Evolutionary conservation across 2,888 invertebrate genomes (phyloP).

Genomic region (Thumatha senex): DNA sequence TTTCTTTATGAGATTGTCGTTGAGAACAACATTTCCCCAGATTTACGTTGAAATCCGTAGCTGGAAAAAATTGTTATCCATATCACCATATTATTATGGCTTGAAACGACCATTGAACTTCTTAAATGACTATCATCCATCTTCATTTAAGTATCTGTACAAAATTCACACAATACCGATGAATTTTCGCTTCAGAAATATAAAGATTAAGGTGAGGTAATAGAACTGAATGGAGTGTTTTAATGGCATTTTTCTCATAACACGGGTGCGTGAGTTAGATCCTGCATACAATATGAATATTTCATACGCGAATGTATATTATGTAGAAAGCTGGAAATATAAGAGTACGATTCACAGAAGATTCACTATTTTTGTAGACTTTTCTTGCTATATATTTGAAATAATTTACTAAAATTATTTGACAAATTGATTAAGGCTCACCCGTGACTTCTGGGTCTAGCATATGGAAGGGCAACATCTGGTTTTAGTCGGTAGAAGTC

Average conservation of each 20-base stretch:
- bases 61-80: not conserved
- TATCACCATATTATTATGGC: not conserved
- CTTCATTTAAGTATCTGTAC: slow-evolving; percentile 13
- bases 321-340: not conserved
- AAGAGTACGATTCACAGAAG: too few species aligned
- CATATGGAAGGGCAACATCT: too few species aligned
- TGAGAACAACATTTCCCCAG: too few species aligned
- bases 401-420: too few species aligned
- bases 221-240: slow-evolving; percentile 16
- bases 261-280: not conserved
- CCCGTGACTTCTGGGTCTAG: too few species aligned
- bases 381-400: too few species aligned
- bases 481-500: too few species aligned
- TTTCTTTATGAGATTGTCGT: too few species aligned
- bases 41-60: too few species aligned
- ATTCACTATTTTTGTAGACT: too few species aligned
- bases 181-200: slow-evolving; percentile 16
- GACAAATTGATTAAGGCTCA: too few species aligned
- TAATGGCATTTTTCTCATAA: slow-evolving; percentile 25
- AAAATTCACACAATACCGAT: slow-evolving; percentile 1
- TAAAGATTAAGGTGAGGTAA: slow-evolving; percentile 12
- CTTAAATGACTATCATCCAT: slow-evolving; percentile 12
- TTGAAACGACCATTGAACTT: not conserved
- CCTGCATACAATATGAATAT: too few species aligned
- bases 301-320: not conserved